Evolutionary conservation across 1,140 invertebrate genomes (phyloP), one percentile per base, ranked within the genome.

Genomic region (Macrocentrus cingulum): DNA sequence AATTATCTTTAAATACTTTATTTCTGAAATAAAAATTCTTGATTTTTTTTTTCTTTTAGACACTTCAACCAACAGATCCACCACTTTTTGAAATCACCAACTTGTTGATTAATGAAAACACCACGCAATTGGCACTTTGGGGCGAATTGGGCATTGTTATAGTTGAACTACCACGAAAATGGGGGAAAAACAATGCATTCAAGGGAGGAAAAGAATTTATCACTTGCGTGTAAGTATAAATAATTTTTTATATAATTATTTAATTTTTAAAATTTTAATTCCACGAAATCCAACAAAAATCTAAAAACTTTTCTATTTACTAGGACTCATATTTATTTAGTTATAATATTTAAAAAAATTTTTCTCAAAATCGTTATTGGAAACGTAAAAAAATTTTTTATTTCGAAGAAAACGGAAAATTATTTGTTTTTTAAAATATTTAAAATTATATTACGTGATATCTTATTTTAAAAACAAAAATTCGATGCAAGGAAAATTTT

Each of bases 61-160:
- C 70, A 11, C 59, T 82, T 0, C 68, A 69, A 49, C 79, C 69
- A 2, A 75, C 70, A 1, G 76, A 80, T 60, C 71, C 77, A 0
- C 80, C 80, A 6, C 71, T 78, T 13, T 81, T 81, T 60, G 80
- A 82, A 2, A 71, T 82, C 2, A 76, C 75, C 15, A 66, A 74
- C 42, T 50, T 83, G 16, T 34, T 74, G 22, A 73, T 81, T 54
- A 83, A 82, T 60, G 76, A 79, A 45, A 78, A 79, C 0, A 64
- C 66, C 0, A 74, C 80, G 1, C 75, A 80, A 34, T 54, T 81
- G 5, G 75, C 66, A 0, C 50, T 82, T 2, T 76, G 74, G 70
- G 80, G 81, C 1, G 70, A 63, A 46, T 50, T 78, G 19, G 81
- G 81, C 0, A 70, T 82, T 7, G 65, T 71, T 3, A 46, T 82